Evolutionary conservation across 2,888 invertebrate genomes (phyloP).

Genomic region (Norana najaformis): DNA sequence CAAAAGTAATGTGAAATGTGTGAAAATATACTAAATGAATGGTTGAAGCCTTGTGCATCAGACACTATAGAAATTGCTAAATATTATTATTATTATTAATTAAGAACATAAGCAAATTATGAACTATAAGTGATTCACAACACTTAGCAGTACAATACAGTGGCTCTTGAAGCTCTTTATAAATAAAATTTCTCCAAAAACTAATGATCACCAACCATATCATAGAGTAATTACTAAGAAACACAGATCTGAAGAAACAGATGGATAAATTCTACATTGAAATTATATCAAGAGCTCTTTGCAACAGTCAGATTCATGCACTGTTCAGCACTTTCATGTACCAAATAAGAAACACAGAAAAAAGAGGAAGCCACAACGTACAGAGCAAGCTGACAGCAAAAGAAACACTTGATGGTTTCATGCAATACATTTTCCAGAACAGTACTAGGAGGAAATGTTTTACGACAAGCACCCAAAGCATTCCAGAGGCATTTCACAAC

Average conservation of each 20-base stretch:
- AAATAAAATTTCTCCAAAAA: neutral
- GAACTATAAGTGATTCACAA: no score
- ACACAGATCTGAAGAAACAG: neutral
- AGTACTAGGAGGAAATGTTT: neutral
- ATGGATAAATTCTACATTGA: neutral
- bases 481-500: neutral
- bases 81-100: no score
- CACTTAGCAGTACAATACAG: neutral
- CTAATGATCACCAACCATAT: neutral
- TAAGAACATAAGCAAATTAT: no score
- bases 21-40: no score
- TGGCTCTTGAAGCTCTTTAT: neutral
- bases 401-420: neutral
- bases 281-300: neutral
- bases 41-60: no score
- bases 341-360: neutral
- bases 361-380: neutral
- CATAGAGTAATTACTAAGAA: neutral
- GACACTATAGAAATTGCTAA: no score
- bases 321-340: neutral
- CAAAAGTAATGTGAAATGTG: no score
- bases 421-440: neutral
- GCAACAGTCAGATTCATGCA: neutral
- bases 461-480: neutral
- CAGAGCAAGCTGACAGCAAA: neutral